phyloP scores from a whole-genome alignment of 2,797 vertebrate genomes.

The Galagoides demidoff region DNA sequence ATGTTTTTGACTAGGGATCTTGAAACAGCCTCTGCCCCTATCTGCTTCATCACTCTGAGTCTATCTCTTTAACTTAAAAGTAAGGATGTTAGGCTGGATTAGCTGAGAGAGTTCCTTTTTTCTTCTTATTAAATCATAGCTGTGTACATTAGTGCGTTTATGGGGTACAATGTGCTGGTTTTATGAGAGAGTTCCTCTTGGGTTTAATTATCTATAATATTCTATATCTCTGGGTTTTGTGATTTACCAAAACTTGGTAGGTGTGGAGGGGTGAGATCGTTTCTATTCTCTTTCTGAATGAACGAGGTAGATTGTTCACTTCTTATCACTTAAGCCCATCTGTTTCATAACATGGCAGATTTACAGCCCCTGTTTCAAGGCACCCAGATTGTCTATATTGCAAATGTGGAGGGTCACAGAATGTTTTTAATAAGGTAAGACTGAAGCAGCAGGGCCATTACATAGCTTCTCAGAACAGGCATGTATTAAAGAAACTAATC shows the following conservation, averaged over 20 bases:
- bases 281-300: slow-evolving; percentile 13
- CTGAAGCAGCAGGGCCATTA: neutral
- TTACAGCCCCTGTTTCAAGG: slow-evolving; percentile 25
- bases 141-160: no score
- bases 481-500: slow-evolving; percentile 26
- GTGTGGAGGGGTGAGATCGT: neutral
- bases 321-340: slow-evolving; percentile 13
- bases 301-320: neutral
- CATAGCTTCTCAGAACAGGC: slow-evolving; percentile 3
- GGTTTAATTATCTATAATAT: neutral
- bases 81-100: neutral
- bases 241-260: neutral
- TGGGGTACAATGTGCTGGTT: no score
- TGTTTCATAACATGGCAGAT: slow-evolving; percentile 42
- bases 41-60: neutral
- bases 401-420: slow-evolving; percentile 42
- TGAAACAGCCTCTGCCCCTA: neutral
- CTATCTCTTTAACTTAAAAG: neutral
- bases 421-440: slow-evolving; percentile 36
- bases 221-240: neutral
- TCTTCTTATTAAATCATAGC: no score
- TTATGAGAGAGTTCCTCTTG: no score
- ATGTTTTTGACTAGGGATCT: neutral
- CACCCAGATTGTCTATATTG: neutral
- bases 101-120: neutral